Conservation (phyloP, 2,888 invertebrate species). For the Campoletis raptor region DNA sequence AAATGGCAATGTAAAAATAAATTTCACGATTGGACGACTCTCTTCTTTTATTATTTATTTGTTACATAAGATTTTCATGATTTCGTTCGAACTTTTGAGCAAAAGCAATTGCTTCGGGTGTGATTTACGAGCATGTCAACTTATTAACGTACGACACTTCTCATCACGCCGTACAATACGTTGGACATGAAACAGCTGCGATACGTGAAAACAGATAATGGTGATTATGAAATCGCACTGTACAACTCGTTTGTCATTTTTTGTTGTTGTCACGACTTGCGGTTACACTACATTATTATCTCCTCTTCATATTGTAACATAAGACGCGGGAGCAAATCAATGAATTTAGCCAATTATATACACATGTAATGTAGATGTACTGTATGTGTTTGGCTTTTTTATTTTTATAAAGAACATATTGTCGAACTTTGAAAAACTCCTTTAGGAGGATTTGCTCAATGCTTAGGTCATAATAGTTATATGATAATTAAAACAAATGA, state of each 20-base stretch:
- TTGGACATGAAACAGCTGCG: conserved; percentile 9
- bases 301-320: neutral
- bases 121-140: conserved; percentile 27
- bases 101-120: neutral
- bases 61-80: neutral
- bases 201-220: conserved; percentile 7
- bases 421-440: neutral
- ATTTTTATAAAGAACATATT: neutral
- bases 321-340: neutral
- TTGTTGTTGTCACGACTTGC: neutral
- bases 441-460: neutral
- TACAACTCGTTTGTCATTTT: neutral
- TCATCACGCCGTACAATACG: neutral
- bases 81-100: neutral
- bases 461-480: neutral
- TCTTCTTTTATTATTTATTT: neutral
- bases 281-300: conserved; percentile 7
- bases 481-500: neutral
- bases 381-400: neutral
- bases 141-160: neutral
- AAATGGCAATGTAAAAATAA: neutral
- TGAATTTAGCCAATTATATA: neutral
- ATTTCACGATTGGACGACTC: neutral
- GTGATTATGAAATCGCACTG: conserved; percentile 1
- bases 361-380: too few relatives aligned